Evolutionary conservation across 1,140 invertebrate genomes (phyloP), one percentile per base, ranked within the genome.

Genomic region (Parasteatoda tepidariorum): DNA sequence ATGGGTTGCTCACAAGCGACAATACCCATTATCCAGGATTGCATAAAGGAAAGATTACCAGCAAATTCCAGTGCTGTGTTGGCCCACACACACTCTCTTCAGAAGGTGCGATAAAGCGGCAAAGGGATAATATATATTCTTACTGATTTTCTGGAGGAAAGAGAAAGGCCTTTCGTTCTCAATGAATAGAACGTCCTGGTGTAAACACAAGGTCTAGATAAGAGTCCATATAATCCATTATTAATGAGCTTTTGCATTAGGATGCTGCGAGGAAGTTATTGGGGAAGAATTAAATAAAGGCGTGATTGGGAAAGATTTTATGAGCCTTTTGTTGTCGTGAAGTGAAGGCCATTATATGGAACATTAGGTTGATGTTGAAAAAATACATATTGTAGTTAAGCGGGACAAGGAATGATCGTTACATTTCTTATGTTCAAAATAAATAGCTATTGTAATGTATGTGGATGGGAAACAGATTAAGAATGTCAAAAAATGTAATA

Each of bases 201-300:
- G 73, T 75, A 75, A 75, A 75, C 73, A 75, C 73, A 38, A 75
- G 54, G 73, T 75, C 33, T 62, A 75, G 73, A 75, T 75, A 75
- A 75, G 73, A 31, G n/a, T 34, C 34, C 34, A 62, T 75, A 75
- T 75, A 75, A 75, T 75, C 73, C 73, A 75, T 75, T 75, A 75
- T 75, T 75, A 75, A 75, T 75, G 73, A 75, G 73, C 22, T 57
- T 62, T 33, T 75, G 24, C 73, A 75, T 75, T 75, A 75, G 73
- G 73, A 75, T 75, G 57, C 73, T 28, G 34, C 18, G 73, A 28
- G 54, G 59, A 41, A 31, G 59, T 24, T 30, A 31, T 33, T 59
- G 57, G 34, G 11, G 3, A 18, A 62, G 73, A 75, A 75, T 75
- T 62, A 75, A 75, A 54, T 62, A 54, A 62, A 34, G 31, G 41